A percentile compares a stretch with the other conserved stretches of the same genome.
Evolutionary conservation across 2,888 invertebrate species (phyloP).

Genomic region (Euproctis similis): DNA sequence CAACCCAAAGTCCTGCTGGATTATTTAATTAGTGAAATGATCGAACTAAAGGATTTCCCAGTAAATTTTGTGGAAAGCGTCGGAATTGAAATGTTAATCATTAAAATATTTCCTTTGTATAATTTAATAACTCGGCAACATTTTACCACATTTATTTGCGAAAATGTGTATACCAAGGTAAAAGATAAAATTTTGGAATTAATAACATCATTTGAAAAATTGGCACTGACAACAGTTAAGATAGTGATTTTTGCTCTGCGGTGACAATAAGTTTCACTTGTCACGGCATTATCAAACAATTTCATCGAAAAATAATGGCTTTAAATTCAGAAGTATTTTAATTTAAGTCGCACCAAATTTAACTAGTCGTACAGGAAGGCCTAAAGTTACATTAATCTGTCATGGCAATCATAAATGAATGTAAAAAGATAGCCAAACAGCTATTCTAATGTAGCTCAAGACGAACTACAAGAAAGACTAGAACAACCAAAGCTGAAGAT

Average conservation of each 20-base stretch:
- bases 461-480: constrained; percentile 10
- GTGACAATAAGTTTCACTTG: too few species aligned
- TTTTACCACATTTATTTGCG: constrained; percentile 16
- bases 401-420: constrained; percentile 9
- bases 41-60: too few species aligned
- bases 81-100: too few species aligned
- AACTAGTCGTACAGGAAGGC: constrained; percentile 8
- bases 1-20: too few species aligned
- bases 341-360: constrained; percentile 7
- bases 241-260: constrained; percentile 12
- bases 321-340: constrained; percentile 3
- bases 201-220: constrained; percentile 16
- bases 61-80: too few species aligned
- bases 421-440: constrained; percentile 14
- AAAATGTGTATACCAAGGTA: constrained; percentile 15
- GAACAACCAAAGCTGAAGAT: constrained; percentile 12
- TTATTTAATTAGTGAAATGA: too few species aligned
- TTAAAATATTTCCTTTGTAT: too few species aligned
- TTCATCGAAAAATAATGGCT: constrained; percentile 2
- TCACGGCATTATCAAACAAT: constrained; percentile 7
- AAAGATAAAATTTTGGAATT: constrained; percentile 13
- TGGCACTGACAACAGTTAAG: constrained; percentile 16
- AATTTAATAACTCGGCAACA: constrained; percentile 13
- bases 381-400: constrained; percentile 8
- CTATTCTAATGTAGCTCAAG: constrained; percentile 10